A percentile compares a stretch with the other conserved stretches of the same genome.
These are phyloP conservation scores for Resseliella maxima DNA, from an alignment of 2,888 invertebrate species.

Conservation along the genomic window DNA sequence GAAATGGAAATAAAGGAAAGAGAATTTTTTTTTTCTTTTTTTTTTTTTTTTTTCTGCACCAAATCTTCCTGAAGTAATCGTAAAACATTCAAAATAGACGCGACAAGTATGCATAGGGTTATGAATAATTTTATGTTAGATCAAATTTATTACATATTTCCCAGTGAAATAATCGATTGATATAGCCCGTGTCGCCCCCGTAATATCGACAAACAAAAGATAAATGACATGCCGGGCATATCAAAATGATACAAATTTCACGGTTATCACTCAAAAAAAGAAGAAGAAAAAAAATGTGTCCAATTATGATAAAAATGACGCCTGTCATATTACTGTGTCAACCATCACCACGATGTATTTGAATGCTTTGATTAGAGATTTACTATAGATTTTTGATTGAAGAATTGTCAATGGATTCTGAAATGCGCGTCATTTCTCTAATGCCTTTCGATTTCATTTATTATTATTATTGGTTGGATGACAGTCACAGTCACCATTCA, in stretches of 20 bases:
- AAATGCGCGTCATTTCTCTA: neutral
- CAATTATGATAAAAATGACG: slow-evolving; percentile 19
- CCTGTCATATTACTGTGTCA: neutral
- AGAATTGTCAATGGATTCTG: neutral
- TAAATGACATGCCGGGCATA: neutral
- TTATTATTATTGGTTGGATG: neutral
- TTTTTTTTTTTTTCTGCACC: no score
- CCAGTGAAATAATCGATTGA: neutral
- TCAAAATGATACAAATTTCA: slow-evolving; percentile 36
- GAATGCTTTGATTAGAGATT: neutral
- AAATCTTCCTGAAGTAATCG: neutral
- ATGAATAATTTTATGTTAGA: slow-evolving; percentile 4
- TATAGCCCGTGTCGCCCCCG: neutral
- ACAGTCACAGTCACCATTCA: no score
- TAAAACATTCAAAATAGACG: slow-evolving; percentile 27
- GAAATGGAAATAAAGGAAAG: no score
- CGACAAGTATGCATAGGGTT: neutral
- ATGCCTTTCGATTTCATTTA: neutral
- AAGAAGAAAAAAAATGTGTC: no score
- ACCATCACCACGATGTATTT: neutral
- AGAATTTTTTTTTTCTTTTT: no score
- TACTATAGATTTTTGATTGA: slow-evolving; percentile 41
- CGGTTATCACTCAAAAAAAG: slow-evolving; percentile 53
- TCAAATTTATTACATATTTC: neutral
- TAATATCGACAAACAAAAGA: neutral